Evolutionary conservation across 2,888 invertebrate genomes (phyloP).

Genomic region (Laothoe populi): DNA sequence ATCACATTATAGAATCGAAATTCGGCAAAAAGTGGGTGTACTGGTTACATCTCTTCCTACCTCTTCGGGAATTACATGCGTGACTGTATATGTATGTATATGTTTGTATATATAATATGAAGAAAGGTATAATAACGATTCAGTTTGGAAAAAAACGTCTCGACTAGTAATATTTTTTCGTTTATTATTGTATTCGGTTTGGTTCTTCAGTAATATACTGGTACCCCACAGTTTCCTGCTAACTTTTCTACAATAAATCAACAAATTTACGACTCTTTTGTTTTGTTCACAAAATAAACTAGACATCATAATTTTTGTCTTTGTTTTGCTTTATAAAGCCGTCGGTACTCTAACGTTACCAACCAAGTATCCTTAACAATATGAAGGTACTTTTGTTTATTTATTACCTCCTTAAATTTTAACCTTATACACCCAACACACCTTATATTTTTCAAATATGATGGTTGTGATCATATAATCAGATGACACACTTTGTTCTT

Average conservation of each 20-base stretch:
- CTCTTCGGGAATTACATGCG: too few relatives aligned
- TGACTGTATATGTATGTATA: too few relatives aligned
- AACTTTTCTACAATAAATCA: constrained; percentile 15
- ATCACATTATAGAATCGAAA: too few relatives aligned
- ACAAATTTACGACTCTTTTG: constrained; percentile 15
- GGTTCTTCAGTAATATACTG: background rate
- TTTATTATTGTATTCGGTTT: constrained; percentile 2
- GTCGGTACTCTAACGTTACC: background rate
- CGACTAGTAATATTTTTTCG: background rate
- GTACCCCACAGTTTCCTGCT: background rate
- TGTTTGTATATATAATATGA: too few relatives aligned
- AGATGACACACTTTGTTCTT: too few relatives aligned
- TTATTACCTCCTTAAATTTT: background rate
- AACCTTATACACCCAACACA: too few relatives aligned
- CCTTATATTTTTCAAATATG: too few relatives aligned
- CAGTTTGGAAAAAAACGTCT: background rate
- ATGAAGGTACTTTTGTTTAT: background rate
- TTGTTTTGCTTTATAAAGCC: constrained; percentile 10
- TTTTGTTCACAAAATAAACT: constrained; percentile 19
- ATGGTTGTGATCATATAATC: too few relatives aligned
- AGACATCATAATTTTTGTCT: constrained; percentile 19
- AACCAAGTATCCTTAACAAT: background rate
- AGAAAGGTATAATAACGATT: background rate
- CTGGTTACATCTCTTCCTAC: too few relatives aligned
- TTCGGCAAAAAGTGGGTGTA: too few relatives aligned